Evolutionary conservation across 1,140 invertebrate species (phyloP).

Genomic region (Hyposmocoma kahamanoa): DNA sequence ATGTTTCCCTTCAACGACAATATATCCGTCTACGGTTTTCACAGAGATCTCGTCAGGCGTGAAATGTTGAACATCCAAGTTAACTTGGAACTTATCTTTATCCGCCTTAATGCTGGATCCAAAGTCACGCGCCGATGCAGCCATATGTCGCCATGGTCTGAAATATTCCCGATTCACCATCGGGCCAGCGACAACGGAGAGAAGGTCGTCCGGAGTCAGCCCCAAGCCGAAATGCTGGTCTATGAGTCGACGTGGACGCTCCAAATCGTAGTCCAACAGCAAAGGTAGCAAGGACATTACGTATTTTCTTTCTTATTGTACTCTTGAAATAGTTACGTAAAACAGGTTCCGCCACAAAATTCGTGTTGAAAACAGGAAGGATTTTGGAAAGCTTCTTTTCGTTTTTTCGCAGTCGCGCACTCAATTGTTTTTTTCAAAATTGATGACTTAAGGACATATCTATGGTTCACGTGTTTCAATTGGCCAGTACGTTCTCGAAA

Average conservation of each 20-base stretch:
- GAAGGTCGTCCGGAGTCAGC: slow-evolving; percentile 73
- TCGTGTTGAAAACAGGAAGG: no score
- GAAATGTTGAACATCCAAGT: slow-evolving; percentile 90
- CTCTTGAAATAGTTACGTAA: no score
- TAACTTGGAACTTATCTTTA: slow-evolving; percentile 76
- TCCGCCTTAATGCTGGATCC: slow-evolving; percentile 57
- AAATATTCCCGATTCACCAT: slow-evolving; percentile 55
- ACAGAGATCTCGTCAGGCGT: slow-evolving; percentile 88
- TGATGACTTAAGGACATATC: no score
- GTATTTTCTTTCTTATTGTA: no score
- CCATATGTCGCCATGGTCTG: slow-evolving; percentile 70
- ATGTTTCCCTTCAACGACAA: slow-evolving; percentile 83
- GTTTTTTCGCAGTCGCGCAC: no score
- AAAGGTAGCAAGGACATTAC: slow-evolving; percentile 51
- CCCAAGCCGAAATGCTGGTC: slow-evolving; percentile 77
- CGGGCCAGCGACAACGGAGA: slow-evolving; percentile 52
- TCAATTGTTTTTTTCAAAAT: no score
- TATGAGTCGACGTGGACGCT: slow-evolving; percentile 69
- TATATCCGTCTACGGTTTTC: slow-evolving; percentile 82
- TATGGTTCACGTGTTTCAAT: no score
- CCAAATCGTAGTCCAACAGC: slow-evolving; percentile 26
- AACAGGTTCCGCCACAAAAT: no score
- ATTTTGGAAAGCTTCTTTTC: no score
- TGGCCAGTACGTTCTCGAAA: no score
- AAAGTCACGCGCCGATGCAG: slow-evolving; percentile 35